Percentiles rank a stretch among this genome's conserved stretches.
Conservation (phyloP, 2,888 invertebrate genomes). For the Tenthredo distinguenda region DNA sequence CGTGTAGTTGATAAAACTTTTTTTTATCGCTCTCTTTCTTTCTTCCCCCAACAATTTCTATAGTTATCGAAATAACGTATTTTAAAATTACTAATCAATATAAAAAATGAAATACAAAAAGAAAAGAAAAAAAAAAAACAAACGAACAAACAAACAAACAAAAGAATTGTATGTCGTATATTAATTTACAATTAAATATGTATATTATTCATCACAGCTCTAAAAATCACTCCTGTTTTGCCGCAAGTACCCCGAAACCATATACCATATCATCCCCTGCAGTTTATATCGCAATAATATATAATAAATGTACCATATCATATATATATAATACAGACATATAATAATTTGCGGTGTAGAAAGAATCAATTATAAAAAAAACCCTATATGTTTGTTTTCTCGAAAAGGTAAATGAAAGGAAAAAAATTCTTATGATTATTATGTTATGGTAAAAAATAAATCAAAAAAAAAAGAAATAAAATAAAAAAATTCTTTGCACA, state of each 20-base stretch:
- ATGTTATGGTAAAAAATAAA: background rate
- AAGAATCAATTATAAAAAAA: background rate
- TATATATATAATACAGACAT: no score
- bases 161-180: background rate
- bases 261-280: background rate
- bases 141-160: background rate
- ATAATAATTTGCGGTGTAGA: background rate
- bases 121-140: background rate
- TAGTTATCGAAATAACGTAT: background rate
- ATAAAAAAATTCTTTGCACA: no score
- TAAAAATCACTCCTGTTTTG: constrained; percentile 64
- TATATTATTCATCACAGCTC: constrained; percentile 47
- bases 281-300: background rate
- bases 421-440: background rate
- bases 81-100: constrained; percentile 20
- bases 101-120: background rate
- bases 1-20: background rate
- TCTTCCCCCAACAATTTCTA: background rate
- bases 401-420: background rate
- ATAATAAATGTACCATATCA: background rate
- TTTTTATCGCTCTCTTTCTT: background rate
- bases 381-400: background rate
- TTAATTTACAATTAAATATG: constrained; percentile 34
- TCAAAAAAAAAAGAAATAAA: no score
- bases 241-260: background rate